phyloP scores from a whole-genome alignment of 2,888 invertebrate genomes.

The Eupithecia tripunctaria region DNA sequence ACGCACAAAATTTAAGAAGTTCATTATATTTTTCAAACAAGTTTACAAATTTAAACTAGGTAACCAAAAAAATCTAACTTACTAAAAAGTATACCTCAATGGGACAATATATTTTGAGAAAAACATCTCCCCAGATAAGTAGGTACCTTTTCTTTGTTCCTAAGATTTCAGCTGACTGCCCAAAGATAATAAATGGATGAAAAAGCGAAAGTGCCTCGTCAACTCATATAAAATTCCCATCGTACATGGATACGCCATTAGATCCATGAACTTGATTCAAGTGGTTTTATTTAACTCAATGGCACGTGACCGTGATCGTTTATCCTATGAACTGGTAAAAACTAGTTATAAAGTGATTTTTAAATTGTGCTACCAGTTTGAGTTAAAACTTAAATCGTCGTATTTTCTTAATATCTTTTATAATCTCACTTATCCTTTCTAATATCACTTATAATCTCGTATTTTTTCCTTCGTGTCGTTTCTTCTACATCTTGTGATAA shows the following conservation, averaged over 20 bases:
- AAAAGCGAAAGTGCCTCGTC: not conserved
- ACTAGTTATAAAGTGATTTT: not conserved
- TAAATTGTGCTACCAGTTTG: not conserved
- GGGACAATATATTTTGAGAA: not conserved
- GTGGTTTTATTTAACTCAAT: not conserved
- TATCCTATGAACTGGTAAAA: not conserved
- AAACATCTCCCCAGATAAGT: not conserved
- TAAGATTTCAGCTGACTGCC: not conserved
- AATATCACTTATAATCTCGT: too few species aligned
- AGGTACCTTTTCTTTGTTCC: not conserved
- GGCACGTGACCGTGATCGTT: not conserved
- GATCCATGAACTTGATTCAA: not conserved
- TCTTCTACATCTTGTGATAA: too few species aligned
- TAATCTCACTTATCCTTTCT: too few species aligned
- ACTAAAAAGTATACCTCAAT: too few species aligned
- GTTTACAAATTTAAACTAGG: not conserved
- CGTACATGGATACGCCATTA: constrained; percentile 1
- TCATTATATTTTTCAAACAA: not conserved
- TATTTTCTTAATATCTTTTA: too few species aligned
- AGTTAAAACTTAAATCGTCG: not conserved
- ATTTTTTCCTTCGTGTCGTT: too few species aligned
- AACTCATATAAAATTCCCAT: not conserved
- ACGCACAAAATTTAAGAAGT: not conserved
- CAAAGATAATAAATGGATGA: not conserved
- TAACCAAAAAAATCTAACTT: too few species aligned